Evolutionary conservation across 2,797 vertebrate species (phyloP), one percentile per base, ranked within the genome.

Genomic region (Myripristis jacobus): DNA sequence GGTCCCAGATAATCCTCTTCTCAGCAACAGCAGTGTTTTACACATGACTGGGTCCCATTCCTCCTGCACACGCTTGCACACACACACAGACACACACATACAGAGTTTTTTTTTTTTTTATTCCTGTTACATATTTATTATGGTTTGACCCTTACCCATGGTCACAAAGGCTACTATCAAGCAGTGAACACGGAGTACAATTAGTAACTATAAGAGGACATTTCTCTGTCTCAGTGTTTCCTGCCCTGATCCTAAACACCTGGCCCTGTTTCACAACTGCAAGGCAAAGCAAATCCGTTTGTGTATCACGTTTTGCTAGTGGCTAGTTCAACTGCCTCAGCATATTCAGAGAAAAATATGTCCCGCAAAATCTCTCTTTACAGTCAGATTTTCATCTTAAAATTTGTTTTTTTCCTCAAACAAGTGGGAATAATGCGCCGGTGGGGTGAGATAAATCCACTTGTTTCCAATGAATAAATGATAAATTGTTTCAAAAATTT

Each of bases 1-100:
- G 75, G 85, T 87, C 50, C 73, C 38, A 69, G 68, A 76, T 91
- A 90, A 92, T 91, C 87, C 84, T 86, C 80, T 70, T 80, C 70
- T 78, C 41, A 53, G 61, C 73, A 73, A 75, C 44, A n/a, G 58
- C 73, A 38, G 70, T 38, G 25, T 86, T 92, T 91, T 63, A 88
- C 88, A 85, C 83, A 87, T 89, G 84, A 82, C 77, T 87, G 76
- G 31, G 53, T 83, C 66, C 83, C 73, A 81, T 63, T 77, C 41
- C 48, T n/a, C 41, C 7, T 34, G 12, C 73, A 51, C 50, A 62
- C 58, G 16, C 52, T 24, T 50, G 29, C 60, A 58, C 44, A 52
- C 12, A 11, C 66, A 70, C 73, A 9, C 68, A 31, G 66, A 54
- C 66, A 36, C 52, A 59, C 55, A 41, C 57, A 29, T 31, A 50